Evolutionary conservation across 2,113 vertebrate genomes (phyloP).

Genomic region (Lathamus discolor): DNA sequence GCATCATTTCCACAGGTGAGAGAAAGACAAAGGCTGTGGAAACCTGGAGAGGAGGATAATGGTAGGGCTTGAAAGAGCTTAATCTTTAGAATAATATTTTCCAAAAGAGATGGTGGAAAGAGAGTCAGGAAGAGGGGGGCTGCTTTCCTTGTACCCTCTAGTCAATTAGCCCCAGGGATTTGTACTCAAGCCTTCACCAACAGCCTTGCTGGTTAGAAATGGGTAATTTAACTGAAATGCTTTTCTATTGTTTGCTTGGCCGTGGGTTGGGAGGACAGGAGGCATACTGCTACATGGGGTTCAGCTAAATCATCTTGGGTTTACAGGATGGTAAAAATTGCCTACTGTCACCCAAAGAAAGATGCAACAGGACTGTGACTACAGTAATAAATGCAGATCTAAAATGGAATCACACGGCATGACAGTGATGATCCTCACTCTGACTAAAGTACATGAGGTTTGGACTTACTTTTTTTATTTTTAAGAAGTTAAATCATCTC

Average conservation of each 20-base stretch:
- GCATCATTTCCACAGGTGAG: background rate
- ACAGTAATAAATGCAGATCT: background rate
- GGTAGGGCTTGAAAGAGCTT: background rate
- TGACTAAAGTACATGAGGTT: background rate
- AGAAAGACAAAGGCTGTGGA: background rate
- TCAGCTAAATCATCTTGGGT: background rate
- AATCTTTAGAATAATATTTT: background rate
- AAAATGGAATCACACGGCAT: background rate
- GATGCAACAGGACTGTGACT: background rate
- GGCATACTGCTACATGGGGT: background rate
- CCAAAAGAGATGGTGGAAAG: background rate
- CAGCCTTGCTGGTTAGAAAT: background rate
- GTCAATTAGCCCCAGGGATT: background rate
- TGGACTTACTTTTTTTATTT: rapidly evolving
- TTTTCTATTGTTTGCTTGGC: background rate
- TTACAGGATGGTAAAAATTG: background rate
- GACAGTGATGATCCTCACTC: background rate
- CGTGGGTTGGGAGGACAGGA: background rate
- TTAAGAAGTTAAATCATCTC: background rate
- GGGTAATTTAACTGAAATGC: background rate
- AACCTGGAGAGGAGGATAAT: background rate
- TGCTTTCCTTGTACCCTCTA: background rate
- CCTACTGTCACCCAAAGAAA: background rate
- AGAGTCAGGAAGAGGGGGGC: background rate
- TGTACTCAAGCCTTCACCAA: background rate